Conservation (phyloP, 2,888 invertebrate species). For the Mythimna albipuncta region DNA sequence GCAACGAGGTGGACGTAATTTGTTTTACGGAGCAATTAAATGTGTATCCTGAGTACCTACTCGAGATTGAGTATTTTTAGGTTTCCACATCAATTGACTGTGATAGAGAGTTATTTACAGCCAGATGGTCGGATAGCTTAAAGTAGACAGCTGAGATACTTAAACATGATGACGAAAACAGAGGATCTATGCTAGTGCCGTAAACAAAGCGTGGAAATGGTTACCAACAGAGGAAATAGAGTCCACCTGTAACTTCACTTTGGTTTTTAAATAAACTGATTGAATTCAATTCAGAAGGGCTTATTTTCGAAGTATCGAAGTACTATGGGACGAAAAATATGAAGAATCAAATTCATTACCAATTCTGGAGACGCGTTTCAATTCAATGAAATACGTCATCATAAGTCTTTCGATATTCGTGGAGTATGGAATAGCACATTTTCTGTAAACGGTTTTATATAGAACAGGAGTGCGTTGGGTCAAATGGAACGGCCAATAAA, state of each 20-base stretch:
- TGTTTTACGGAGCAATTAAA: constrained; percentile 67
- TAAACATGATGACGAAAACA: not conserved
- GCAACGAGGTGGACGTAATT: constrained; percentile 63
- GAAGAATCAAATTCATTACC: constrained; percentile 39
- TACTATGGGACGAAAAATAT: constrained; percentile 2
- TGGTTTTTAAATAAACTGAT: not conserved
- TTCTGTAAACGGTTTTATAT: constrained; percentile 73
- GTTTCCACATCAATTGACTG: constrained; percentile 18
- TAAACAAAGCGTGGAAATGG: not conserved
- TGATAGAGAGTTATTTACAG: constrained; percentile 1
- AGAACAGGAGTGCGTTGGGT: constrained; percentile 70
- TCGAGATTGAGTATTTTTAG: constrained; percentile 17
- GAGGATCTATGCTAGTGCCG: not conserved
- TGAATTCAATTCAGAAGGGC: not conserved
- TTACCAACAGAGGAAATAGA: not conserved
- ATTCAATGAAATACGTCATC: constrained; percentile 69
- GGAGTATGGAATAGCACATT: constrained; percentile 70
- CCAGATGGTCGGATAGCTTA: not conserved
- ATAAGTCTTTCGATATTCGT: constrained; percentile 66
- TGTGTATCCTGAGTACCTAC: constrained; percentile 30
- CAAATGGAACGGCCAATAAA: constrained; percentile 80
- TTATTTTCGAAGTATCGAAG: too few relatives aligned
- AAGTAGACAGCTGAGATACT: not conserved
- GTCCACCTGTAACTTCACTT: not conserved
- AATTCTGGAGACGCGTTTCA: constrained; percentile 61